phyloP scores from a whole-genome alignment of 2,888 invertebrate species.

The Frankliniella fusca region DNA sequence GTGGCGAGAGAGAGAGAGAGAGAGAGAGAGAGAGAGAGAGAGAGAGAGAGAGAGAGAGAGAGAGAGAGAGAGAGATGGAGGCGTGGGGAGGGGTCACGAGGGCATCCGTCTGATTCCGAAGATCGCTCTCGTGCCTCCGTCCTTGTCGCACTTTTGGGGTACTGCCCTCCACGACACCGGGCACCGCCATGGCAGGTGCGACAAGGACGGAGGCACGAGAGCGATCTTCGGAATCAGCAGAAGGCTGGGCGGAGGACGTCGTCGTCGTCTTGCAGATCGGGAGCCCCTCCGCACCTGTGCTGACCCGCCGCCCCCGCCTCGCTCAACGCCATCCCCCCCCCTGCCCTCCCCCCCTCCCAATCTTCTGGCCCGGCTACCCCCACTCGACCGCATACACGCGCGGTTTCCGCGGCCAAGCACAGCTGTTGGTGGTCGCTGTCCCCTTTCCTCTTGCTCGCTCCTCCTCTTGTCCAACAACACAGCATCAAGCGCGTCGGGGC shows the following conservation, averaged over 20 bases:
- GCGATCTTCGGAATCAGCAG: no score
- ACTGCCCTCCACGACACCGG: neutral
- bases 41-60: neutral
- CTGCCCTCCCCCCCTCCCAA: neutral
- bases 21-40: neutral
- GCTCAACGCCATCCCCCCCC: no score
- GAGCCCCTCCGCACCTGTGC: neutral
- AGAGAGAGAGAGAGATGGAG: no score
- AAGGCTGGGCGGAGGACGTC: neutral
- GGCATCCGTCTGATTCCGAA: no score
- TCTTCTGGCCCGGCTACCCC: neutral
- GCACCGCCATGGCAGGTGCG: no score
- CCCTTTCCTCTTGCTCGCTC: neutral
- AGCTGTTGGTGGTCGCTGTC: constrained; percentile 7
- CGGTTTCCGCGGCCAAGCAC: constrained; percentile 18
- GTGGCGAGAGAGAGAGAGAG: neutral
- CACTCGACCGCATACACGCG: neutral
- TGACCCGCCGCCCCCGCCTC: neutral
- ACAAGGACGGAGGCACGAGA: no score
- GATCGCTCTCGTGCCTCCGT: no score
- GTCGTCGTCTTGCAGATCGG: neutral
- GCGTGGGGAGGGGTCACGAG: no score
- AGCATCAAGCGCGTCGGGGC: neutral
- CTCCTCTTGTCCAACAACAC: neutral
- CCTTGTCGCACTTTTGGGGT: no score